Conservation (phyloP, 2,888 invertebrate species). For the Nomada hirtipes region DNA sequence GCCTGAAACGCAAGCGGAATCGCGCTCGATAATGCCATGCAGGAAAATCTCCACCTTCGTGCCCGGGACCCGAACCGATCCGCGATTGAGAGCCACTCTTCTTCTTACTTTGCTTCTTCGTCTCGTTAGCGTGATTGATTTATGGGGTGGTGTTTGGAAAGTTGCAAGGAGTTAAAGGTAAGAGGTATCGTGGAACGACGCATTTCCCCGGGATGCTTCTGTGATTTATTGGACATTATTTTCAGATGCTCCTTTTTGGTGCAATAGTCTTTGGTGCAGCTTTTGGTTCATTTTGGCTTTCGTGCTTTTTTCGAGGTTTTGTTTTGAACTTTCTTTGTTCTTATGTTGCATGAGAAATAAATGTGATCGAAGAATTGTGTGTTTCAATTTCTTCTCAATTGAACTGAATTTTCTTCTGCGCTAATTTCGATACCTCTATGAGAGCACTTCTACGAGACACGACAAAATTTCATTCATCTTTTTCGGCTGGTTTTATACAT, state of each 20-base stretch:
- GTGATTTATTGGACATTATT: background rate
- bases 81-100: background rate
- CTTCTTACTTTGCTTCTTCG: too few relatives aligned
- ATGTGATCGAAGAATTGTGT: too few relatives aligned
- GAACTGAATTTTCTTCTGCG: too few relatives aligned
- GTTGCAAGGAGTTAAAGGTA: background rate
- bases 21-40: constrained; percentile 42
- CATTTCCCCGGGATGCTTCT: background rate
- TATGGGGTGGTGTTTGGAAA: background rate
- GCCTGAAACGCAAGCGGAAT: constrained; percentile 47
- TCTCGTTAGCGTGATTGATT: background rate
- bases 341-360: too few relatives aligned
- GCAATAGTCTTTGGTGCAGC: too few relatives aligned
- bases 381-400: too few relatives aligned
- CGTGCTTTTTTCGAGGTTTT: too few relatives aligned
- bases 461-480: background rate
- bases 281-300: too few relatives aligned
- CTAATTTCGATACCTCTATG: background rate
- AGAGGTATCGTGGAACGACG: background rate
- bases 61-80: background rate
- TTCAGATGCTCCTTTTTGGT: too few relatives aligned
- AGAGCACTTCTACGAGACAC: background rate
- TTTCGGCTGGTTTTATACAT: background rate
- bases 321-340: too few relatives aligned
- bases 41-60: constrained; percentile 28